Conservation (phyloP, 1,140 invertebrate genomes). For the Drosophila sucinea region DNA sequence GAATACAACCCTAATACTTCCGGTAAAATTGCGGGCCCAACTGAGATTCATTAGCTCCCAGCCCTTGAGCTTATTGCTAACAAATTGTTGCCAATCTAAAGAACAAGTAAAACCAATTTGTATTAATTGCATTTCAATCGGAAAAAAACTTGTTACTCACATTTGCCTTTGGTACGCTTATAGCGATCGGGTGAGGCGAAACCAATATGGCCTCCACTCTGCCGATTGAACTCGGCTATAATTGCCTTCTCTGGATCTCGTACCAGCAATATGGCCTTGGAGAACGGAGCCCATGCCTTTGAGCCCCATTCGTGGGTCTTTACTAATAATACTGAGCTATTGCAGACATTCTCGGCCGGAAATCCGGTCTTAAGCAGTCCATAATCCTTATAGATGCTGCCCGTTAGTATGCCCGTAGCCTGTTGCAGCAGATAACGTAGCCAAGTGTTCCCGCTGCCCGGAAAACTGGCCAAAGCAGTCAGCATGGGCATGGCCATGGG, state of each 20-base stretch:
- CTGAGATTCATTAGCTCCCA: slow-evolving; percentile 88
- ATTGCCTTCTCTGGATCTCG: slow-evolving; percentile 89
- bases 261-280: slow-evolving; percentile 88
- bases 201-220: slow-evolving; percentile 88
- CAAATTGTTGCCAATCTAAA: slow-evolving; percentile 89
- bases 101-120: background rate
- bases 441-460: slow-evolving; percentile 93
- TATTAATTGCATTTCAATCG: background rate
- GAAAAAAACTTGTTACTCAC: slow-evolving; percentile 79
- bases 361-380: slow-evolving; percentile 90
- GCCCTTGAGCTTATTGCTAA: slow-evolving; percentile 86
- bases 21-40: slow-evolving; percentile 89
- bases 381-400: slow-evolving; percentile 91
- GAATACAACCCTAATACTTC: slow-evolving; percentile 88
- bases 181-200: slow-evolving; percentile 88
- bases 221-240: slow-evolving; percentile 89
- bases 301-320: slow-evolving; percentile 91
- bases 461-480: slow-evolving; percentile 89
- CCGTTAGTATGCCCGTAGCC: slow-evolving; percentile 89
- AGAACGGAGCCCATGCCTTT: slow-evolving; percentile 85
- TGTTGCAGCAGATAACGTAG: slow-evolving; percentile 90
- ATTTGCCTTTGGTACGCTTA: slow-evolving; percentile 85
- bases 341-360: slow-evolving; percentile 89
- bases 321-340: slow-evolving; percentile 90
- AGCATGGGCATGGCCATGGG: slow-evolving; percentile 55